Evolutionary conservation across 2,113 vertebrate genomes (phyloP).

Genomic region (Scalopus aquaticus): DNA sequence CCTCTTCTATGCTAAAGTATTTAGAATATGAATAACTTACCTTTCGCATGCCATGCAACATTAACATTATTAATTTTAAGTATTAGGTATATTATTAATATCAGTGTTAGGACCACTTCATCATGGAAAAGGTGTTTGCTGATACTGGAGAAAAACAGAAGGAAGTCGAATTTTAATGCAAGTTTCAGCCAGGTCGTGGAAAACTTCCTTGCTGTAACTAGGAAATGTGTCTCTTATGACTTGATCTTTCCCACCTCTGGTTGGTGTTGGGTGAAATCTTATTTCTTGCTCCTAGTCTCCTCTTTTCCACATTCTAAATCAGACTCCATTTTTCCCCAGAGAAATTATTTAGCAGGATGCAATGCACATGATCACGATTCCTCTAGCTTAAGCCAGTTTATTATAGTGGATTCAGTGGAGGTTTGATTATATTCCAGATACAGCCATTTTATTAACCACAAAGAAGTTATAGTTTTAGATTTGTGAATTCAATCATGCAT

Average conservation of each 20-base stretch:
- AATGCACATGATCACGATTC: not conserved
- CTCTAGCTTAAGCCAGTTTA: conserved; percentile 50
- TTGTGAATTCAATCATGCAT: conserved; percentile 48
- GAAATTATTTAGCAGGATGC: not conserved
- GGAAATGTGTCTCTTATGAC: not conserved
- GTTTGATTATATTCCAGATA: conserved; percentile 2
- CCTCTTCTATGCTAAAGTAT: not conserved
- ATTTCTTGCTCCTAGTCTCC: not conserved
- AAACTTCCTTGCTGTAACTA: not conserved
- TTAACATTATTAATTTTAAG: not conserved
- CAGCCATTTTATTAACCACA: conserved; percentile 52
- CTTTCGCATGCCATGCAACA: not conserved
- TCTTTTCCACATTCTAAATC: not conserved
- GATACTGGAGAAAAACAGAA: not conserved
- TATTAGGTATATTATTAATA: not conserved
- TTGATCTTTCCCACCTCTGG: not conserved
- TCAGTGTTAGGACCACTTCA: not conserved
- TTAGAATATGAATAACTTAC: not conserved
- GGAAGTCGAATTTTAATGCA: not conserved
- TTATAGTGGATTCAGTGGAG: conserved; percentile 42
- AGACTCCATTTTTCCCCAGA: not conserved
- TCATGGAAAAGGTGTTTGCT: not conserved
- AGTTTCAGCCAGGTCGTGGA: not conserved
- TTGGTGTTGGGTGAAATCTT: not conserved
- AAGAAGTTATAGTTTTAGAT: conserved; percentile 24